phyloP scores from a whole-genome alignment of 2,797 vertebrate species.

The Pangasius djambal region DNA sequence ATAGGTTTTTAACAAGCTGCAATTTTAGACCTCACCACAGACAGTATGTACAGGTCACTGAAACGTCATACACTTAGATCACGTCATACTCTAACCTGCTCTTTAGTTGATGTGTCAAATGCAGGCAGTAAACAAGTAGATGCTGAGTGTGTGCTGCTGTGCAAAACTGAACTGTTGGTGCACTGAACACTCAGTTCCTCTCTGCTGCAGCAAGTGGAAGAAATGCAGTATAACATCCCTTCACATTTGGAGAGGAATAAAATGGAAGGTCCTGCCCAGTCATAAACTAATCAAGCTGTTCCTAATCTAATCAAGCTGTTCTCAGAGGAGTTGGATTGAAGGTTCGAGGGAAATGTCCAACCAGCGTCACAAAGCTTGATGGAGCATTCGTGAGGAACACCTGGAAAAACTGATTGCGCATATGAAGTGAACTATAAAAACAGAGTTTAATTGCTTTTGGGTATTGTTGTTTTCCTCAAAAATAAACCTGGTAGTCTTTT shows the following conservation, averaged over 20 bases:
- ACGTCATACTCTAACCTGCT: not conserved
- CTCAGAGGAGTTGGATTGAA: not conserved
- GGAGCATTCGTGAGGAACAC: not conserved
- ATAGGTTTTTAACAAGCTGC: not conserved
- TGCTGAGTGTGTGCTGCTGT: slow-evolving; percentile 4
- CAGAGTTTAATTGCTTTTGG: not conserved
- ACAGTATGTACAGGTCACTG: not conserved
- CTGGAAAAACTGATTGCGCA: slow-evolving; percentile 3
- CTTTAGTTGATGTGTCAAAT: slow-evolving; percentile 1
- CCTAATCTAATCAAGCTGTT: not conserved
- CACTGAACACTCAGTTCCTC: slow-evolving; percentile 18
- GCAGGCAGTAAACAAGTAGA: not conserved
- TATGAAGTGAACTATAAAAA: not conserved
- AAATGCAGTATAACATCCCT: not conserved
- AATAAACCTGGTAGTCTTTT: slow-evolving; percentile 18
- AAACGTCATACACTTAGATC: not conserved
- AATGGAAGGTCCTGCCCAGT: not conserved
- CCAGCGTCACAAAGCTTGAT: not conserved
- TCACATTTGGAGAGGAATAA: not conserved
- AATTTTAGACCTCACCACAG: not conserved
- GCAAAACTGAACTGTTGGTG: not conserved
- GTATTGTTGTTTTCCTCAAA: not conserved
- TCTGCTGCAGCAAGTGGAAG: slow-evolving; percentile 13
- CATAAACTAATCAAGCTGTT: not conserved
- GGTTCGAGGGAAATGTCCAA: not conserved